A percentile compares a stretch with the other conserved stretches of the same genome.
These are phyloP conservation scores for Lepidocolaptes lacrymiger DNA, from an alignment of 2,797 vertebrate genomes.

Conservation along the genomic window DNA sequence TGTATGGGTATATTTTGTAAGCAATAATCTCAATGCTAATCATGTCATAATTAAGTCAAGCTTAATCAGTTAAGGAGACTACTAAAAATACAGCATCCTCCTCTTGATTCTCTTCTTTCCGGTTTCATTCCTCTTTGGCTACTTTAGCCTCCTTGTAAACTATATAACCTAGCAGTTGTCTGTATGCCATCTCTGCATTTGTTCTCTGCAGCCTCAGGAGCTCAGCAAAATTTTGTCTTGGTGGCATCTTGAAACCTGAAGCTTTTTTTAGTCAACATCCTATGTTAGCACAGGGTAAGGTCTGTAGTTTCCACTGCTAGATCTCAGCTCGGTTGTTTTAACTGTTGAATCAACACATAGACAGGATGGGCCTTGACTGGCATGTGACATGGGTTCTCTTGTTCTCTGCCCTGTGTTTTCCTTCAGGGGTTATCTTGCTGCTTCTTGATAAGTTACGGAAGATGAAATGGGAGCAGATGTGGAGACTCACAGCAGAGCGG, in stretches of 20 bases:
- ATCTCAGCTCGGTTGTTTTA: background rate
- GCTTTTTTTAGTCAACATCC: background rate
- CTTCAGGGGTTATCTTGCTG: slow-evolving; percentile 92
- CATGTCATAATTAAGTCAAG: background rate
- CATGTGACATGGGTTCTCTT: background rate
- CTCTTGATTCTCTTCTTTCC: background rate
- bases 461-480: slow-evolving; percentile 99
- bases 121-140: background rate
- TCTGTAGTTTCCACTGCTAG: background rate
- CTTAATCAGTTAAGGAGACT: background rate
- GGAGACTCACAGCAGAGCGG: slow-evolving; percentile 94
- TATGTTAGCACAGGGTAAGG: background rate
- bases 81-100: background rate
- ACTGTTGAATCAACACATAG: background rate
- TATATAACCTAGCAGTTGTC: background rate
- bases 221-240: background rate
- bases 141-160: background rate
- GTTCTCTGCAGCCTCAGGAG: background rate
- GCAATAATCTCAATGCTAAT: background rate
- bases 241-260: background rate
- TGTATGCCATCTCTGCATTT: background rate
- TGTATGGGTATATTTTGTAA: background rate
- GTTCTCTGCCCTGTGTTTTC: background rate
- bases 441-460: slow-evolving; percentile 94
- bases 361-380: background rate